Percentiles rank a stretch among this genome's conserved stretches.
phyloP scores from a whole-genome alignment of 2,888 invertebrate species.

The Lysandra coridon region DNA sequence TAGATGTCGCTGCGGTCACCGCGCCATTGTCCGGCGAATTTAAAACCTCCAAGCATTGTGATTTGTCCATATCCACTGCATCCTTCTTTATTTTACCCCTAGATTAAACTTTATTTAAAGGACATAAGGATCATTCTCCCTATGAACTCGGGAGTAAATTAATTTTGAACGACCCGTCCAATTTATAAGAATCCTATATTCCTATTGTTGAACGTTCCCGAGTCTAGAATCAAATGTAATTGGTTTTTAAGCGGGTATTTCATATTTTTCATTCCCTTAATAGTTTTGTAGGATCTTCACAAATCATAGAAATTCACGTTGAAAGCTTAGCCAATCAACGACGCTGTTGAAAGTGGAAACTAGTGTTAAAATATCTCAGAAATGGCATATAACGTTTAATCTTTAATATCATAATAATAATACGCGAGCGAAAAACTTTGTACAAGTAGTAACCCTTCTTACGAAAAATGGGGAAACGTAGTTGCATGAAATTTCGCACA shows the following conservation, averaged over 20 bases:
- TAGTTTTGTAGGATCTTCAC: not conserved
- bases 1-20: constrained; percentile 60
- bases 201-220: not conserved
- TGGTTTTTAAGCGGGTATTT: not conserved
- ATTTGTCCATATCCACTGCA: constrained; percentile 31
- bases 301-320: not conserved
- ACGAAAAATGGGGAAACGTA: too few relatives aligned
- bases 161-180: not conserved
- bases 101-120: not conserved
- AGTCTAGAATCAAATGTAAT: not conserved
- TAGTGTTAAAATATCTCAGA: too few relatives aligned
- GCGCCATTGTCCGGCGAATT: constrained; percentile 59
- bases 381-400: too few relatives aligned
- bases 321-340: too few relatives aligned
- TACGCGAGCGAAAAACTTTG: too few relatives aligned
- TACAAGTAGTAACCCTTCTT: too few relatives aligned
- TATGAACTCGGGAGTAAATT: not conserved
- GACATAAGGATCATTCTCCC: not conserved
- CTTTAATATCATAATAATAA: too few relatives aligned
- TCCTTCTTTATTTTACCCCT: not conserved
- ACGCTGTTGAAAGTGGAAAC: too few relatives aligned
- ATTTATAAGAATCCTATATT: constrained; percentile 11
- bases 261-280: not conserved
- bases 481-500: too few relatives aligned
- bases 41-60: constrained; percentile 43